Evolutionary conservation across 2,113 vertebrate genomes (phyloP), one percentile per base, ranked within the genome.

Genomic region (Cyprinus carpio): DNA sequence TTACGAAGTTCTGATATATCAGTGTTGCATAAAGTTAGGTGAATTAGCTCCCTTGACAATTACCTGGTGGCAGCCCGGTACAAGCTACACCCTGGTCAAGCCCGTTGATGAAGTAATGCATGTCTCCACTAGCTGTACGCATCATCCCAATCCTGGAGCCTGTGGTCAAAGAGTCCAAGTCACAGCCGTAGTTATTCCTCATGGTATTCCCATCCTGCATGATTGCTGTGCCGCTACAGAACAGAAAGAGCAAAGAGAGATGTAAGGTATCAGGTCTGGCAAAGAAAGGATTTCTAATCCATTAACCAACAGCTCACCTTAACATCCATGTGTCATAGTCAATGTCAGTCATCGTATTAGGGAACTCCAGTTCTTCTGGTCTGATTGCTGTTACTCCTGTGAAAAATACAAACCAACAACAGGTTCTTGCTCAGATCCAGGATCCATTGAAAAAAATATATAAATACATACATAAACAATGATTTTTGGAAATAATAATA

Each of bases 261-360:
- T 18, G 29, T 25, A 31, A 74, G 27, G 29, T 18, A n/a, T 75
- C 12, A 18, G 15, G 23, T 65, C 25, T 65, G 34, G 27, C 8
- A 43, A 46, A 29, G 6, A 25, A 20, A 69, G 2, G 40, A 72
- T 1, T 43, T 43, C 11, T 2, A 34, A 10, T 29, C 10, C 23
- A 67, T 18, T 12, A 29, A 67, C 15, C 40, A 13, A 9, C 40
- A 6, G 6, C 40, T 82, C 27, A 98, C 97, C 97, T 98, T 51
- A 99, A 92, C 97, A 98, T 98, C 97, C 97, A 99, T 0, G 97
- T 99, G 88, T 98, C 97, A 2, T 99, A 98, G 93, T 98, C 97
- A 0, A 99, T 98, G 84, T 99, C 97, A 0, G 97, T 99, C 97
- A 99, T 99, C 0, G 97, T 99, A 92, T 97, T 98, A 87, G 97